Evolutionary conservation across 2,113 vertebrate genomes (phyloP).

Genomic region (Sprattus sprattus): DNA sequence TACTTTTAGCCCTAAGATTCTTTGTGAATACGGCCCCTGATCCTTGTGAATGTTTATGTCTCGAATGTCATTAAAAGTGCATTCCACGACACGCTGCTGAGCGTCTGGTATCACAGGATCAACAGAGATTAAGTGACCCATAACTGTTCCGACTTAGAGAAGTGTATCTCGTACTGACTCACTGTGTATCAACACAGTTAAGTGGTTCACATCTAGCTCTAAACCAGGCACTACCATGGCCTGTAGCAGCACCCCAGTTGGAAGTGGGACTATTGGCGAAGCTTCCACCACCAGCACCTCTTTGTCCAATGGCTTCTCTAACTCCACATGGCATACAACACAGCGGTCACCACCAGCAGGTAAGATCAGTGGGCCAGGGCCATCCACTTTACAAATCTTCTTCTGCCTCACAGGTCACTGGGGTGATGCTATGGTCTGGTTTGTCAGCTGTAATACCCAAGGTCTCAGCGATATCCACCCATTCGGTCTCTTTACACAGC

Average conservation of each 20-base stretch:
- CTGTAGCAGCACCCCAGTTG: slow-evolving; percentile 25
- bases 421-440: too few relatives aligned
- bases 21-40: too few relatives aligned
- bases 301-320: slow-evolving; percentile 13
- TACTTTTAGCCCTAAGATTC: too few relatives aligned
- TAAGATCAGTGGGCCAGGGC: slow-evolving; percentile 27
- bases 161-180: slow-evolving; percentile 21
- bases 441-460: too few relatives aligned
- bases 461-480: not conserved
- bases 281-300: slow-evolving; percentile 33
- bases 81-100: too few relatives aligned
- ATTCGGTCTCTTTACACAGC: slow-evolving; percentile 18
- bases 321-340: slow-evolving; percentile 22
- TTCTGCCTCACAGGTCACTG: slow-evolving; percentile 17
- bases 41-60: too few relatives aligned
- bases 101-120: slow-evolving; percentile 14
- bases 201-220: slow-evolving; percentile 22
- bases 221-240: slow-evolving; percentile 20
- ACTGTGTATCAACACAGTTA: slow-evolving; percentile 17
- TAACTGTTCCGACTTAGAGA: slow-evolving; percentile 12
- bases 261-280: slow-evolving; percentile 18
- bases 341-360: slow-evolving; percentile 19
- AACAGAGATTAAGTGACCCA: slow-evolving; percentile 5
- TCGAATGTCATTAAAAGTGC: too few relatives aligned
- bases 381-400: slow-evolving; percentile 26